Conservation (phyloP, 2,113 vertebrate species). For the Alligator mississippiensis region DNA sequence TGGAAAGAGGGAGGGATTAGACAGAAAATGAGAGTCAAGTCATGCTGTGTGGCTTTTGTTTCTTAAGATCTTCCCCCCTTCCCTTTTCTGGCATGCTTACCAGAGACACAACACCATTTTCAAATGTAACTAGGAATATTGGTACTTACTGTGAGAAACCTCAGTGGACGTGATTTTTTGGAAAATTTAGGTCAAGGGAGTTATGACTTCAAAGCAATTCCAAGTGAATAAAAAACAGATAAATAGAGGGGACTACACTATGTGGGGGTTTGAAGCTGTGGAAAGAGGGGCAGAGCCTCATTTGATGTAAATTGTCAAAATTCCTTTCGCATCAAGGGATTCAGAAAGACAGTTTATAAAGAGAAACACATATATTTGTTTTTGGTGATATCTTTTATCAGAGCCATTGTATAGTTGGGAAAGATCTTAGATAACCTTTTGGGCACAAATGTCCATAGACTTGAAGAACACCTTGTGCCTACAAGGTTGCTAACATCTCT, state of each 20-base stretch:
- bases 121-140: conserved; percentile 15
- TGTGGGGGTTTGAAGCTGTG: not conserved
- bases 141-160: not conserved
- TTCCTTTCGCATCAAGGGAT: too few relatives aligned
- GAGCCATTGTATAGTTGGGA: too few relatives aligned
- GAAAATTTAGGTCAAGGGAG: not conserved
- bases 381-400: too few relatives aligned
- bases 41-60: conserved; percentile 37
- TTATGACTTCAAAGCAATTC: not conserved
- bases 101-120: conserved; percentile 46
- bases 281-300: not conserved
- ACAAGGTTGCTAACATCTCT: too few relatives aligned
- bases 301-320: too few relatives aligned
- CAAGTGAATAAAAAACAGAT: not conserved
- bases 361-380: too few relatives aligned
- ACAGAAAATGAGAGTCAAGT: not conserved
- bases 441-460: too few relatives aligned
- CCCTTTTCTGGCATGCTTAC: not conserved
- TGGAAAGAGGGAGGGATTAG: not conserved
- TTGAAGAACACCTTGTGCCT: too few relatives aligned
- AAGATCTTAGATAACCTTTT: too few relatives aligned
- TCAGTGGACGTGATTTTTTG: not conserved
- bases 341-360: too few relatives aligned
- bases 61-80: conserved; percentile 39
- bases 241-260: not conserved